Evolutionary conservation across 2,797 vertebrate genomes (phyloP), one percentile per base, ranked within the genome.

Genomic region (Periophthalmus magnuspinnatus): DNA sequence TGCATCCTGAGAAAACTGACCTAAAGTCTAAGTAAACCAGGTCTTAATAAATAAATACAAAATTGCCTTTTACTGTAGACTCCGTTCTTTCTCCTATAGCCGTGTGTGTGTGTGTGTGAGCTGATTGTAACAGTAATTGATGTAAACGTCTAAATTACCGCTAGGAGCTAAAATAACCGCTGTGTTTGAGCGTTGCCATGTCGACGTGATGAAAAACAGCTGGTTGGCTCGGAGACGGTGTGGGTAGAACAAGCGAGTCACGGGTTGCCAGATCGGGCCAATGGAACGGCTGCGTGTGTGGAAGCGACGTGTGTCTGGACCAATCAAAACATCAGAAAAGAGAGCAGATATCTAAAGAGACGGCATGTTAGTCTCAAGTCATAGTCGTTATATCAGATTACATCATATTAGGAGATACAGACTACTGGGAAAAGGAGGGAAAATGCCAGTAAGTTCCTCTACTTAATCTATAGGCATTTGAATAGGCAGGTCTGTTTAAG

Each of bases 131-230:
- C 87, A 85, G 88, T 92, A 92, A 92, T 92, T 92, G 91, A 91
- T 91, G 90, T 91, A 91, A 92, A 91, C 88, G 91, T 90, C 87
- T 91, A 91, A 92, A 92, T 92, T 92, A 92, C 91, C 90, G 89
- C 86, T 89, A 91, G 90, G 81, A 92, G 90, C 90, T 92, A 90
- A 92, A 91, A 90, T 90, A 89, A 91, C 90, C 89, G 80, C 90
- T 69, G 90, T 92, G 88, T 92, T 92, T 91, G 83, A 90, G 71
- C 81, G 90, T 92, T 89, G 88, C 90, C 87, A 88, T 90, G 90
- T 84, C 87, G n/a, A 92, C 90, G 55, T 90, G 86, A 92, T 92
- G 83, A 89, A 88, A 90, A 91, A 90, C 90, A 91, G 86, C 87
- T 92, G 88, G 86, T 60, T 74, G 72, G 75, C 82, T 79, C 59